These are phyloP conservation scores for Lemur catta DNA, from an alignment of 2,797 vertebrate genomes.

Conservation along the genomic window DNA sequence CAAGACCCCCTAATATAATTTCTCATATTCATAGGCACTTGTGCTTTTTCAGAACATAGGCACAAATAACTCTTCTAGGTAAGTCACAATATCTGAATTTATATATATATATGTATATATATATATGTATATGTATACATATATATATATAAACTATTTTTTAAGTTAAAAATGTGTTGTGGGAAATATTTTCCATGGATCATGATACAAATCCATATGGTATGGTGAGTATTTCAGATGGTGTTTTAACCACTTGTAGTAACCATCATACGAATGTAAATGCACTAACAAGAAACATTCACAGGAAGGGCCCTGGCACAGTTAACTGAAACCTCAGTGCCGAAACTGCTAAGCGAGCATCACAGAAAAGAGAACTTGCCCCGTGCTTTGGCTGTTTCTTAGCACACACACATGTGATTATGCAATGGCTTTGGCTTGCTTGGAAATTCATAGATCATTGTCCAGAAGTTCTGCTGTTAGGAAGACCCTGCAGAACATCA, in stretches of 20 bases:
- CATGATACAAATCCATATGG: background rate
- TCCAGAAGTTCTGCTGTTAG: slow-evolving; percentile 51
- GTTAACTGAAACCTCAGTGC: background rate
- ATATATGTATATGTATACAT: no score
- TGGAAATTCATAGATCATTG: slow-evolving; percentile 56
- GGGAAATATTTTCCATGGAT: background rate
- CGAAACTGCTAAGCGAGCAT: slow-evolving; percentile 64
- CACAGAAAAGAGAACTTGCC: slow-evolving; percentile 58
- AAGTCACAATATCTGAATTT: background rate
- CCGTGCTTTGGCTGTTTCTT: background rate
- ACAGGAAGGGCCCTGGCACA: slow-evolving; percentile 35
- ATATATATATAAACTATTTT: background rate
- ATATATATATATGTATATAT: no score
- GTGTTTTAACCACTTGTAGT: background rate
- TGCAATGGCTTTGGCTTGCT: slow-evolving; percentile 69
- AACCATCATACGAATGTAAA: background rate
- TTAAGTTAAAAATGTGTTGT: background rate
- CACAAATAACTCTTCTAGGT: background rate
- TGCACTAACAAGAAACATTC: background rate
- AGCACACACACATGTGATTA: slow-evolving; percentile 48
- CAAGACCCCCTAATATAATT: background rate
- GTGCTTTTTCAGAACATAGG: background rate
- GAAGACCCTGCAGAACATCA: background rate
- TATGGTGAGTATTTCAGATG: background rate
- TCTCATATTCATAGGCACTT: background rate